Conservation (phyloP, 2,888 invertebrate genomes). For the Syrphus vitripennis region DNA sequence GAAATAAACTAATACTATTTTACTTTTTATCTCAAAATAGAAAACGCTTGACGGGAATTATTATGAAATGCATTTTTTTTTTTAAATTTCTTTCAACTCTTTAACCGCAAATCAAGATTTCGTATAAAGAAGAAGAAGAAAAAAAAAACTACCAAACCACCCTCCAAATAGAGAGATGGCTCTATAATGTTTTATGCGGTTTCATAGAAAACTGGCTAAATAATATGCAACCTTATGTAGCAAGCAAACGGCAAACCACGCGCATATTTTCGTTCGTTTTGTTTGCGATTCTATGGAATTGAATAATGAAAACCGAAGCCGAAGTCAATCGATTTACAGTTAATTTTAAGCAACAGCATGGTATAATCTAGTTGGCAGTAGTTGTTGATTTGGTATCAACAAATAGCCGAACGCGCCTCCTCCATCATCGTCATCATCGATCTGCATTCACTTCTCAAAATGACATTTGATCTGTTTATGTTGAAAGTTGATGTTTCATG, state of each 20-base stretch:
- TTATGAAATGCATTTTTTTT: background rate
- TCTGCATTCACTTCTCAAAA: slow-evolving; percentile 2
- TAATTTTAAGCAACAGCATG: slow-evolving; percentile 35
- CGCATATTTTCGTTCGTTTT: slow-evolving; percentile 22
- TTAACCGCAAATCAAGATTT: background rate
- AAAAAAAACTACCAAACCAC: background rate
- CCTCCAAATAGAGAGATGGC: slow-evolving; percentile 11
- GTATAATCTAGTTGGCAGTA: background rate
- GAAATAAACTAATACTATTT: background rate
- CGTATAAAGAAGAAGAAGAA: background rate
- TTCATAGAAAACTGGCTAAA: slow-evolving; percentile 43
- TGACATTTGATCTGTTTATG: slow-evolving; percentile 58
- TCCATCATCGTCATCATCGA: slow-evolving; percentile 10
- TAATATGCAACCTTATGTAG: slow-evolving; percentile 34
- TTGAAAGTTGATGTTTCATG: slow-evolving; percentile 42
- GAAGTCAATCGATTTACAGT: slow-evolving; percentile 60
- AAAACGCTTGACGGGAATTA: slow-evolving; percentile 18
- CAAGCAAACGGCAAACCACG: background rate
- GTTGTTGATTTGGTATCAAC: background rate
- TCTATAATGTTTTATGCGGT: slow-evolving; percentile 44
- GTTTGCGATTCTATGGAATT: slow-evolving; percentile 34
- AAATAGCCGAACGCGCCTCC: slow-evolving; percentile 17
- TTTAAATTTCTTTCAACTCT: background rate
- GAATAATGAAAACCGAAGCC: slow-evolving; percentile 23
- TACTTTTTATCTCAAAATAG: slow-evolving; percentile 44